Percentiles rank a stretch among this genome's conserved stretches.
These are phyloP conservation scores for Chanos chanos DNA, from an alignment of 2,797 vertebrate genomes.

Conservation along the genomic window DNA sequence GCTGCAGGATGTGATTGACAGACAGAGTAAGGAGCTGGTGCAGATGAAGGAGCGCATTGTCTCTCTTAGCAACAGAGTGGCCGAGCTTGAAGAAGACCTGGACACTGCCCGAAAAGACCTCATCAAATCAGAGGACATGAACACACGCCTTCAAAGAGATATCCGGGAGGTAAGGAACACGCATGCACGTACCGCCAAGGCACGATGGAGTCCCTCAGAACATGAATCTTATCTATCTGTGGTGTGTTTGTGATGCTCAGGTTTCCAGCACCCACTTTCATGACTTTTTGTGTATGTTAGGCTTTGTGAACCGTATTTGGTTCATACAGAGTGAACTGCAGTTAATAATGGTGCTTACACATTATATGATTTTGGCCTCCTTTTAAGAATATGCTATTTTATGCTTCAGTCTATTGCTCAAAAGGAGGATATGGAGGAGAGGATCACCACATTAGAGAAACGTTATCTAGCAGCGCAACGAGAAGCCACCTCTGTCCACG, in stretches of 20 bases:
- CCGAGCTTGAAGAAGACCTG: constrained; percentile 91
- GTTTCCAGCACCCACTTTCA: too few species aligned
- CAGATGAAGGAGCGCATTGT: constrained; percentile 94
- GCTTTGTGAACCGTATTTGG: too few species aligned
- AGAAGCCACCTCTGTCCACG: constrained; percentile 94
- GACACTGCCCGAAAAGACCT: constrained; percentile 94
- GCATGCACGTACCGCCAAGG: too few species aligned
- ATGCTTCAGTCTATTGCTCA: constrained; percentile 85
- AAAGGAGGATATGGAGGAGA: constrained; percentile 98
- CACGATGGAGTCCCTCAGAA: too few species aligned
- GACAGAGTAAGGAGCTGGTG: constrained; percentile 83
- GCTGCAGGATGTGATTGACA: constrained; percentile 87
- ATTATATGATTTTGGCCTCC: not conserved
- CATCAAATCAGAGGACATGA: constrained; percentile 91
- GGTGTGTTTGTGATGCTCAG: too few species aligned
- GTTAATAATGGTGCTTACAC: too few species aligned
- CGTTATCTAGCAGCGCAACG: constrained; percentile 96
- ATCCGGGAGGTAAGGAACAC: constrained; percentile 78
- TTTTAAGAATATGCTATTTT: not conserved
- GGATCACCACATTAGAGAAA: constrained; percentile 96
- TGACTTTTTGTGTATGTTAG: too few species aligned
- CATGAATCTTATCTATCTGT: too few species aligned
- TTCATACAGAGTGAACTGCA: too few species aligned
- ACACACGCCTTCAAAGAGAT: constrained; percentile 89
- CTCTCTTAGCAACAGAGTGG: constrained; percentile 76